phyloP scores from a whole-genome alignment of 1,140 invertebrate species.

The Rhyacophila brunnea region DNA sequence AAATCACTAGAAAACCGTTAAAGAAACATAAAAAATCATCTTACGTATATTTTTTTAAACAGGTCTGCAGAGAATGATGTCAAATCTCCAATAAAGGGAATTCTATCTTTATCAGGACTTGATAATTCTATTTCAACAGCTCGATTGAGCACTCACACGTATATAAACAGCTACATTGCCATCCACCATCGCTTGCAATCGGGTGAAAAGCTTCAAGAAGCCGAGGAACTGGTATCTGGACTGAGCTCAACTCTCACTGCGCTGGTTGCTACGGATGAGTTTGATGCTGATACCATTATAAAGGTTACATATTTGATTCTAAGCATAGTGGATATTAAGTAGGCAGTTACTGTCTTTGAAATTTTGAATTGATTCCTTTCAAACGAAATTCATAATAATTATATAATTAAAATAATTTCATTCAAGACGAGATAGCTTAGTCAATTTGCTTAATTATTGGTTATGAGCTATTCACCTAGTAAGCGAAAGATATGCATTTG shows the following conservation, averaged over 20 bases:
- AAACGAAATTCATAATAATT: too few species aligned
- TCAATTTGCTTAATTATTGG: too few species aligned
- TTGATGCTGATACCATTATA: conserved; percentile 69
- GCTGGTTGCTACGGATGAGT: conserved; percentile 74
- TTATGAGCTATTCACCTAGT: too few species aligned
- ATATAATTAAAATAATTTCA: too few species aligned
- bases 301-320: conserved; percentile 51
- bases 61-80: neutral
- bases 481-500: too few species aligned
- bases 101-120: neutral
- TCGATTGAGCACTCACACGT: conserved; percentile 60
- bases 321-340: too few species aligned
- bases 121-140: conserved; percentile 10
- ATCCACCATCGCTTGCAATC: conserved; percentile 52
- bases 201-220: conserved; percentile 58
- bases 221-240: conserved; percentile 58
- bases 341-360: too few species aligned
- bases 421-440: too few species aligned
- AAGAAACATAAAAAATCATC: too few species aligned
- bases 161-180: conserved; percentile 50
- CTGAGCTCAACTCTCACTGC: conserved; percentile 70
- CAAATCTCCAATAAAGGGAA: neutral
- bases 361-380: too few species aligned
- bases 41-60: too few species aligned
- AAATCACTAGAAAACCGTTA: too few species aligned